phyloP scores from a whole-genome alignment of 2,113 vertebrate genomes.

The Gyps fulvus region DNA sequence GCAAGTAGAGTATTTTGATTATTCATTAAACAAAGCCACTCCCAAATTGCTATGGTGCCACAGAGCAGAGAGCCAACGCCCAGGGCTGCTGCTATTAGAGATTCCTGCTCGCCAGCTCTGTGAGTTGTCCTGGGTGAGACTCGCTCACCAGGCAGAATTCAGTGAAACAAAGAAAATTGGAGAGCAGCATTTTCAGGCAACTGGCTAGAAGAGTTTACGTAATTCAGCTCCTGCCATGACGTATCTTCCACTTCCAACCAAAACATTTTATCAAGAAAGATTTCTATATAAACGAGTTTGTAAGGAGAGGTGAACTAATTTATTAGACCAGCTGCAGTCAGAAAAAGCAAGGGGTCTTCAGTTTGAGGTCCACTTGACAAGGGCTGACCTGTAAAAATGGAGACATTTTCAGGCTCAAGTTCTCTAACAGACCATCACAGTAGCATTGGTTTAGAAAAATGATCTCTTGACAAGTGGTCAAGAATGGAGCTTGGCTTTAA shows the following conservation, averaged over 20 bases:
- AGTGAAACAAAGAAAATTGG: background rate
- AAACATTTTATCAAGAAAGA: background rate
- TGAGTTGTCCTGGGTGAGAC: rapidly evolving
- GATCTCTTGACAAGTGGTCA: background rate
- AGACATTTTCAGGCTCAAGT: background rate
- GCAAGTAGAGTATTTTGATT: background rate
- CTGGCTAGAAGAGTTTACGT: background rate
- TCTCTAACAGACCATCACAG: background rate
- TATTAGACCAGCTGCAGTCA: background rate
- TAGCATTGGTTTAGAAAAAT: background rate
- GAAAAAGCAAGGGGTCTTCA: background rate
- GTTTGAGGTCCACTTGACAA: background rate
- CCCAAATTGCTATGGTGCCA: constrained; percentile 33
- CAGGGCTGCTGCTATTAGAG: background rate
- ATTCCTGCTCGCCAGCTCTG: background rate
- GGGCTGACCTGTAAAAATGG: background rate
- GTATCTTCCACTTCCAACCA: background rate
- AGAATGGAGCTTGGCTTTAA: background rate
- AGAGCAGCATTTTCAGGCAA: background rate
- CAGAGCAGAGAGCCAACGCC: constrained; percentile 23
- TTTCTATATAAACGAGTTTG: background rate
- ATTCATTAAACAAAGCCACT: constrained; percentile 56
- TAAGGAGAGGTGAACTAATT: background rate
- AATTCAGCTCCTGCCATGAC: background rate
- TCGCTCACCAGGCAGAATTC: background rate